Evolutionary conservation across 2,797 vertebrate genomes (phyloP).

Genomic region (Sebastes minor): DNA sequence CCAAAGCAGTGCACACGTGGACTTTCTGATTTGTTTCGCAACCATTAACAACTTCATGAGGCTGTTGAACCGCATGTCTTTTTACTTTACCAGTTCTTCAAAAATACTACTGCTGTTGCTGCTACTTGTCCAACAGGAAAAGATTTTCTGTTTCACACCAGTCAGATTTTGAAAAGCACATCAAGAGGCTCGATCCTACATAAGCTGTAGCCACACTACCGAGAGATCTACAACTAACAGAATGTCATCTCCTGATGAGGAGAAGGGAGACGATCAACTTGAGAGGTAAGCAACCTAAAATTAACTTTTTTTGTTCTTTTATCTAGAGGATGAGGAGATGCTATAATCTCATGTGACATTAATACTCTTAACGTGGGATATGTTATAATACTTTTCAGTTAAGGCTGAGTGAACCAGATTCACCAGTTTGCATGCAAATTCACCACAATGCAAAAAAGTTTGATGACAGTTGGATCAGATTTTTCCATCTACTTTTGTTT

Average conservation of each 20-base stretch:
- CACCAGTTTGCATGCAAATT: neutral
- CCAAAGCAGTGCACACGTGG: constrained; percentile 12
- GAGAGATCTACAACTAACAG: neutral
- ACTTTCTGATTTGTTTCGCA: constrained; percentile 25
- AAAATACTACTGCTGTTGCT: neutral
- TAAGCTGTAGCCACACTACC: constrained; percentile 58
- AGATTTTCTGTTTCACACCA: constrained; percentile 10
- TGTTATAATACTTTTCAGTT: neutral
- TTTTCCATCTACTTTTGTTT: neutral
- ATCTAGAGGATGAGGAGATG: neutral
- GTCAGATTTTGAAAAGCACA: constrained; percentile 9
- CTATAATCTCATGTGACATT: neutral
- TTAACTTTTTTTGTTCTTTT: neutral
- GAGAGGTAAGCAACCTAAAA: constrained; percentile 71
- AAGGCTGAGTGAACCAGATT: neutral
- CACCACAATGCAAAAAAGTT: neutral
- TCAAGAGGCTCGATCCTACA: constrained; percentile 35
- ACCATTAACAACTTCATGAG: neutral
- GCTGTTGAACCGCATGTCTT: neutral
- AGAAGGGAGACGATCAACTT: constrained; percentile 32
- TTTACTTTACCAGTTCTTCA: neutral
- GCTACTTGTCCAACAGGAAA: neutral
- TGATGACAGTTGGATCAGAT: neutral
- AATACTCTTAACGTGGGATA: neutral
- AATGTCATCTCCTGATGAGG: constrained; percentile 21